Percentiles rank a stretch among this genome's conserved stretches.
Conservation (phyloP, 2,888 invertebrate genomes). For the Drosophila borealis region DNA sequence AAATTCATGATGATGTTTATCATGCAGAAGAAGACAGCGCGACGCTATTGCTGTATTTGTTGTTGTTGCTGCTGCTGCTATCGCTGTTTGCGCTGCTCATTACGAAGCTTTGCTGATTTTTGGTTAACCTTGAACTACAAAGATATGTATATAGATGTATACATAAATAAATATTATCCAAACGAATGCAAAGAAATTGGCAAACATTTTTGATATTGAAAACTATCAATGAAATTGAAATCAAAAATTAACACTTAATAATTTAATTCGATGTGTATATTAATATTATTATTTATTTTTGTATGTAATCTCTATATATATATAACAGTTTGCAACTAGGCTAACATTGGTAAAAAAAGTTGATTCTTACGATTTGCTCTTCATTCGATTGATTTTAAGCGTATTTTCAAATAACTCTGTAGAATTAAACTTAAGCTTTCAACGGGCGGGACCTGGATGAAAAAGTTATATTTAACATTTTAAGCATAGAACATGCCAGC, state of each 20-base stretch:
- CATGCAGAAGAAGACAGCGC: constrained; percentile 52
- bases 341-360: too few species aligned
- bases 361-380: too few species aligned
- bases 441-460: too few species aligned
- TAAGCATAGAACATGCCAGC: too few species aligned
- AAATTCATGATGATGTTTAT: constrained; percentile 70
- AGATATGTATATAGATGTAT: constrained; percentile 4
- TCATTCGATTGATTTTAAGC: too few species aligned
- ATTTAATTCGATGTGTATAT: not conserved
- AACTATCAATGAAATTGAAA: not conserved
- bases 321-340: too few species aligned
- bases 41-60: constrained; percentile 33
- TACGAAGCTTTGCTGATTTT: constrained; percentile 63
- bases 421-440: too few species aligned
- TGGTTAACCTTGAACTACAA: constrained; percentile 78
- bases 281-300: not conserved
- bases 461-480: too few species aligned
- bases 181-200: constrained; percentile 40
- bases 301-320: too few species aligned
- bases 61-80: constrained; percentile 14
- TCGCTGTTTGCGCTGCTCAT: constrained; percentile 66
- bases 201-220: constrained; percentile 48
- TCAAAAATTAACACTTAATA: not conserved
- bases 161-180: constrained; percentile 7
- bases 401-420: too few species aligned